Evolutionary conservation across 2,888 invertebrate species (phyloP).

Genomic region (Cryptus armator): DNA sequence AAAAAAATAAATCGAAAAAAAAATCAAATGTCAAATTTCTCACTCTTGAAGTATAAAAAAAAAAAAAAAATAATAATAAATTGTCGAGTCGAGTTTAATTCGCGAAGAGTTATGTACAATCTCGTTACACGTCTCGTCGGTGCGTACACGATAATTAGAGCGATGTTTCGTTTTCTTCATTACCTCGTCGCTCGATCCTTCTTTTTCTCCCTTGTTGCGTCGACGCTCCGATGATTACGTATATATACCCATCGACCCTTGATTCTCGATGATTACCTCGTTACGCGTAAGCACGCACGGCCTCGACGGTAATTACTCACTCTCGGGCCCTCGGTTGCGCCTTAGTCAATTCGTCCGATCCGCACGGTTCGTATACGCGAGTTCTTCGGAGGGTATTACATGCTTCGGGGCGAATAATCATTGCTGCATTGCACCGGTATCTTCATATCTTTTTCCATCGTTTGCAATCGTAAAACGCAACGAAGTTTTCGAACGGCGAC

Average conservation of each 20-base stretch:
- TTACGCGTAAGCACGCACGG: slow-evolving; percentile 56
- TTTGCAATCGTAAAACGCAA: slow-evolving; percentile 76
- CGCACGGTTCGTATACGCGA: slow-evolving; percentile 10
- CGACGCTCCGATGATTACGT: slow-evolving; percentile 5
- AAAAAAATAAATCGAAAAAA: background rate
- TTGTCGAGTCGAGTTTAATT: slow-evolving; percentile 18
- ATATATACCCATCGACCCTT: slow-evolving; percentile 37
- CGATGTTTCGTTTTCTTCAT: slow-evolving; percentile 19
- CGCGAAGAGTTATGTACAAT: slow-evolving; percentile 34
- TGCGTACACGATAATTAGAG: slow-evolving; percentile 45
- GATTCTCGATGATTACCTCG: slow-evolving; percentile 64
- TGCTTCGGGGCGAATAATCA: slow-evolving; percentile 34
- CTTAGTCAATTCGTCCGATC: slow-evolving; percentile 47
- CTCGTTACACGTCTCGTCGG: slow-evolving; percentile 14
- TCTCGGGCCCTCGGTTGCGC: slow-evolving; percentile 36
- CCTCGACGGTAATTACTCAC: slow-evolving; percentile 63
- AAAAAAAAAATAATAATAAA: slow-evolving; percentile 23
- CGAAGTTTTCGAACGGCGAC: slow-evolving; percentile 35
- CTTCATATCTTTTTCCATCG: slow-evolving; percentile 66
- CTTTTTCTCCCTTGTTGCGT: background rate
- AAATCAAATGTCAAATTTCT: background rate
- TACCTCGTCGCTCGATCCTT: slow-evolving; percentile 21
- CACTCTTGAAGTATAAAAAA: slow-evolving; percentile 5
- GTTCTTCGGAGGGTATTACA: slow-evolving; percentile 26
- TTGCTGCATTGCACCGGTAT: background rate